Evolutionary conservation across 1,140 invertebrate species (phyloP).

Genomic region (Phthorimaea operculella): DNA sequence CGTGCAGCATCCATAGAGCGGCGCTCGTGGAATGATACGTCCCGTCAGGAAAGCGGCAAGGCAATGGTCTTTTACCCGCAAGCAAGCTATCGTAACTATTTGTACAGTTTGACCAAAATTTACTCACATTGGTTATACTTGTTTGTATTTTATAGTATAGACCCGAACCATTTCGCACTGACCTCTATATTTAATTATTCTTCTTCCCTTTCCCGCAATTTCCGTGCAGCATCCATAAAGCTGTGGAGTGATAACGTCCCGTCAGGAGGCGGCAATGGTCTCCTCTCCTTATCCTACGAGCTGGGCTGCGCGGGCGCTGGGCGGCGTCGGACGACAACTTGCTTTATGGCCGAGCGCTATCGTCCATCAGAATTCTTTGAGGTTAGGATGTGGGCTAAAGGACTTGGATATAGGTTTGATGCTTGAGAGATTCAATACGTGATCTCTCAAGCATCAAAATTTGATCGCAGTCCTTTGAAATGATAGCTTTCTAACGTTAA

Average conservation of each 20-base stretch:
- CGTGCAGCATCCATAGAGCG: neutral
- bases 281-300: conserved; percentile 2
- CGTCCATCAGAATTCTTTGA: conserved; percentile 42
- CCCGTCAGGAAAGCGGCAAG: neutral
- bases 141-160: too few relatives aligned
- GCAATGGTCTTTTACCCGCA: too few relatives aligned
- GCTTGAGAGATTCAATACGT: too few relatives aligned
- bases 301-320: conserved; percentile 15
- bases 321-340: conserved; percentile 39
- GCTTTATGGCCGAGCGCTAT: conserved; percentile 43
- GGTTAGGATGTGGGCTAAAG: conserved; percentile 16
- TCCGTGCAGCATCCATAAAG: neutral
- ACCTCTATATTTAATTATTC: neutral
- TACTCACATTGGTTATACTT: too few relatives aligned
- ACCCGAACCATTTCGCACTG: too few relatives aligned
- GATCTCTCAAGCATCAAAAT: conserved; percentile 6
- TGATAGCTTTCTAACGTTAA: too few relatives aligned
- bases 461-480: neutral
- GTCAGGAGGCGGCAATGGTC: neutral
- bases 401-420: too few relatives aligned
- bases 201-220: neutral
- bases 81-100: too few relatives aligned
- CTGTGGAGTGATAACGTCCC: neutral
- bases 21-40: neutral
- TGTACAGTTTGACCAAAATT: too few relatives aligned